Evolutionary conservation across 2,797 vertebrate species (phyloP).

Genomic region (Sebastes itinus): DNA sequence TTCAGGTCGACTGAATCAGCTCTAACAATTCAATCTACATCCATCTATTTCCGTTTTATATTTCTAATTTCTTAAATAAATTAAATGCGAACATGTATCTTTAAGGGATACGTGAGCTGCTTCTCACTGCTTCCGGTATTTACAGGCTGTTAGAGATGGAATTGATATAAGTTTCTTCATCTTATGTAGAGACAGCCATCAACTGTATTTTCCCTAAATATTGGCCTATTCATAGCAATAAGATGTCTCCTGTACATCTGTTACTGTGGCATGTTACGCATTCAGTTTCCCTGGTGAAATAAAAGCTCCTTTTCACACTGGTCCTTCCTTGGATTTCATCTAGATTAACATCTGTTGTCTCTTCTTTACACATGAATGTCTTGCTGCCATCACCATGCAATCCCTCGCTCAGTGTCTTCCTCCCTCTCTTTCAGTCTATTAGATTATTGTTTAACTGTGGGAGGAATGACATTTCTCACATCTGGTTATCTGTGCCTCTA

Average conservation of each 20-base stretch:
- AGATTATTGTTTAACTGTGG: conserved; percentile 38
- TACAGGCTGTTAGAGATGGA: not conserved
- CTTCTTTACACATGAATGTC: not conserved
- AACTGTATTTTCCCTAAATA: too few relatives aligned
- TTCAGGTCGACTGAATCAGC: not conserved
- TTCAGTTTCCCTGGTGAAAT: not conserved
- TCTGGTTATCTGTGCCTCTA: conserved; percentile 10
- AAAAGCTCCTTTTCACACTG: not conserved
- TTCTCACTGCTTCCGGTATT: not conserved
- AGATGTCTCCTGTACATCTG: not conserved
- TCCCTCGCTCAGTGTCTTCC: not conserved
- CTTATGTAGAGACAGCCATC: not conserved
- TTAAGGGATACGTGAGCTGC: not conserved
- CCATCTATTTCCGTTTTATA: not conserved
- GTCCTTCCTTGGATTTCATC: not conserved
- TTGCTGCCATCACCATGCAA: not conserved
- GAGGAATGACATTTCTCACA: conserved; percentile 54
- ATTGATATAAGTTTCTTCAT: not conserved
- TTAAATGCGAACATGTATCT: not conserved
- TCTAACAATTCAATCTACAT: not conserved
- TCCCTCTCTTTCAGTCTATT: conserved; percentile 26
- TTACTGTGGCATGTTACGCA: not conserved
- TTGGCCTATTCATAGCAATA: too few relatives aligned
- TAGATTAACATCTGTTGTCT: not conserved
- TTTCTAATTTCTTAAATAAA: not conserved